Percentiles rank a stretch among this genome's conserved stretches.
phyloP scores from a whole-genome alignment of 2,113 vertebrate genomes.

The Ptilonorhynchus violaceus region DNA sequence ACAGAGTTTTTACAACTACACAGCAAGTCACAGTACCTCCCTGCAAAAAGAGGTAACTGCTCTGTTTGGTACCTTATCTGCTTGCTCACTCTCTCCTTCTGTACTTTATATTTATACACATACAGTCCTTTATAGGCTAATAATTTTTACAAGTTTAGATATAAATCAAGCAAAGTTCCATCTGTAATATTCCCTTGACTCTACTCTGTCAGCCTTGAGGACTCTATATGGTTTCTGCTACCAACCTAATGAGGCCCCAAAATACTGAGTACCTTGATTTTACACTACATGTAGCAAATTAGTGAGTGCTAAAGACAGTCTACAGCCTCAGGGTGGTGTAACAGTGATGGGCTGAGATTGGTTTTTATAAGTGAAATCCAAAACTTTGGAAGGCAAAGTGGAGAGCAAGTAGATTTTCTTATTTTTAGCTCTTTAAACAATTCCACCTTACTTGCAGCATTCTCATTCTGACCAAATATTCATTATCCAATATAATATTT shows the following conservation, averaged over 20 bases:
- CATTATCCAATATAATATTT: neutral
- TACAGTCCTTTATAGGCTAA: neutral
- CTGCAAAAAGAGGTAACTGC: neutral
- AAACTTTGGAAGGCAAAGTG: neutral
- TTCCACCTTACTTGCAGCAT: neutral
- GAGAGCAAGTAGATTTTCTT: neutral
- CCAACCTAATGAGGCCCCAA: neutral
- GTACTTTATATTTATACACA: neutral
- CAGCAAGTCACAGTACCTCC: neutral
- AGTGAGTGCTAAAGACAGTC: neutral
- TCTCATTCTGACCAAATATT: neutral
- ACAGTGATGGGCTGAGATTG: neutral
- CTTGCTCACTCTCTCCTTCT: neutral
- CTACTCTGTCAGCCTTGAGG: neutral
- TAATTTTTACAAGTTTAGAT: neutral
- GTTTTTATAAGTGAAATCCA: neutral
- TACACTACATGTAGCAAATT: neutral
- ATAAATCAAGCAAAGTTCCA: neutral
- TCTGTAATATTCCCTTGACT: neutral
- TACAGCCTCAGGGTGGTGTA: neutral
- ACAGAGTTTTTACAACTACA: neutral
- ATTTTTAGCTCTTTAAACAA: neutral
- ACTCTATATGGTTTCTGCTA: neutral
- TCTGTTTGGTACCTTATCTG: neutral
- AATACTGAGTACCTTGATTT: neutral